phyloP scores from a whole-genome alignment of 2,888 invertebrate genomes.

The Hololepta plana region DNA sequence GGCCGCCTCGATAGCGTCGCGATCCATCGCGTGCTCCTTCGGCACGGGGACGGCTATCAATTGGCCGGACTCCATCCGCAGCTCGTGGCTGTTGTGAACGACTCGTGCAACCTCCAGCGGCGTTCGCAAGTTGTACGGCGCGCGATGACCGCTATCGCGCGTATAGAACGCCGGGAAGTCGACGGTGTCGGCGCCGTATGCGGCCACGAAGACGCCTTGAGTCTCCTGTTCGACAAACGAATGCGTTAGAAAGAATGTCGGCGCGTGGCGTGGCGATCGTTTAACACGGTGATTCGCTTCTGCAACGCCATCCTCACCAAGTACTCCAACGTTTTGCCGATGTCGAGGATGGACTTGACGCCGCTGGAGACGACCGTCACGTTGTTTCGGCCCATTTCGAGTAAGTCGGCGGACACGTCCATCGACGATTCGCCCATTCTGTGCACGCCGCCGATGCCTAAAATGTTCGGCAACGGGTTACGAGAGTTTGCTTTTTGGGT shows the following conservation, averaged over 20 bases:
- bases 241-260: not conserved
- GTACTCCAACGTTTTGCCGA: slow-evolving; percentile 83
- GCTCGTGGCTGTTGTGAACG: slow-evolving; percentile 31
- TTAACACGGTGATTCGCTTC: not conserved
- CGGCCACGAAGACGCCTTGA: slow-evolving; percentile 79
- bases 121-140: slow-evolving; percentile 49
- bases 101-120: slow-evolving; percentile 56
- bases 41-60: slow-evolving; percentile 88
- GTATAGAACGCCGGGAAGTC: slow-evolving; percentile 94
- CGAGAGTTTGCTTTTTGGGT: slow-evolving; percentile 1
- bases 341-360: slow-evolving; percentile 92
- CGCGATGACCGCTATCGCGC: slow-evolving; percentile 47
- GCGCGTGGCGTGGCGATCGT: not conserved
- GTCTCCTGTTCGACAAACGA: slow-evolving; percentile 52
- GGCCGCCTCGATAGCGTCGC: slow-evolving; percentile 41
- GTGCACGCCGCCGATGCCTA: slow-evolving; percentile 83
- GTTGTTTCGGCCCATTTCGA: slow-evolving; percentile 71
- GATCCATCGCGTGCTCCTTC: slow-evolving; percentile 40
- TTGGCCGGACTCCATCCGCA: slow-evolving; percentile 50
- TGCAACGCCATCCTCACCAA: slow-evolving; percentile 39
- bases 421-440: slow-evolving; percentile 67
- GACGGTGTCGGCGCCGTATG: slow-evolving; percentile 44
- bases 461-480: slow-evolving; percentile 6
- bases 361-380: slow-evolving; percentile 91
- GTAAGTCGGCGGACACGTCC: slow-evolving; percentile 90